Percentiles rank a stretch among this genome's conserved stretches.
Conservation (phyloP, 2,113 vertebrate species). For the Halichoeres trimaculatus region DNA sequence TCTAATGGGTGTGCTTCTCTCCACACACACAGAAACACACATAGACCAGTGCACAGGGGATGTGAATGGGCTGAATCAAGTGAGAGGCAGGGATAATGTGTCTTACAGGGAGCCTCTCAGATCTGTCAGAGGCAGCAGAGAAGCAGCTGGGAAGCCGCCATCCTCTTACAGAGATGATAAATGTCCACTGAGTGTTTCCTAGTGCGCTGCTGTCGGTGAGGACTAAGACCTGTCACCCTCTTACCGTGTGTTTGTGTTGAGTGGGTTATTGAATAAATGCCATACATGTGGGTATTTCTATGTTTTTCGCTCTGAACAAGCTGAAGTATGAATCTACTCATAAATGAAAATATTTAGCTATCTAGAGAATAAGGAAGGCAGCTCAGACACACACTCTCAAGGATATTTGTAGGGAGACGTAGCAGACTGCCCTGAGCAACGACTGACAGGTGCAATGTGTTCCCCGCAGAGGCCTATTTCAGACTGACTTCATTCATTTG, state of each 20-base stretch:
- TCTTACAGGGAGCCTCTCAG: slow-evolving; percentile 66
- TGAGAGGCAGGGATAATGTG: slow-evolving; percentile 71
- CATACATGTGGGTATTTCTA: slow-evolving; percentile 61
- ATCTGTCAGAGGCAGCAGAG: slow-evolving; percentile 73
- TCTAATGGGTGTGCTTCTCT: too few relatives aligned
- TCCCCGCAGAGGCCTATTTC: slow-evolving; percentile 61
- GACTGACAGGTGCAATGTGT: slow-evolving; percentile 69
- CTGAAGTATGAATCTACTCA: slow-evolving; percentile 41
- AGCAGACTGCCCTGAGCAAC: too few relatives aligned
- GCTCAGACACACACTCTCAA: too few relatives aligned
- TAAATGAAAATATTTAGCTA: slow-evolving; percentile 28
- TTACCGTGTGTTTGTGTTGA: slow-evolving; percentile 35
- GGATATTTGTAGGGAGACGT: slow-evolving; percentile 62
- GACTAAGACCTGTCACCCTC: slow-evolving; percentile 57
- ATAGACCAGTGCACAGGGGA: slow-evolving; percentile 33
- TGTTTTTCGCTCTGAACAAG: slow-evolving; percentile 64
- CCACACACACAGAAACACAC: slow-evolving; percentile 22
- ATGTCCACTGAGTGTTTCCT: slow-evolving; percentile 71
- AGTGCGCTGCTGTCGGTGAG: slow-evolving; percentile 70
- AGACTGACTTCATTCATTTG: slow-evolving; percentile 57
- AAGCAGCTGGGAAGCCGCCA: slow-evolving; percentile 66
- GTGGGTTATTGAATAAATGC: slow-evolving; percentile 68
- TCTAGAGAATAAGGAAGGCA: too few relatives aligned
- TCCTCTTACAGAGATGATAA: slow-evolving; percentile 73
- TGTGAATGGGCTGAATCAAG: slow-evolving; percentile 50